phyloP scores from a whole-genome alignment of 2,797 vertebrate species.

The Halcyon smyrnensis region DNA sequence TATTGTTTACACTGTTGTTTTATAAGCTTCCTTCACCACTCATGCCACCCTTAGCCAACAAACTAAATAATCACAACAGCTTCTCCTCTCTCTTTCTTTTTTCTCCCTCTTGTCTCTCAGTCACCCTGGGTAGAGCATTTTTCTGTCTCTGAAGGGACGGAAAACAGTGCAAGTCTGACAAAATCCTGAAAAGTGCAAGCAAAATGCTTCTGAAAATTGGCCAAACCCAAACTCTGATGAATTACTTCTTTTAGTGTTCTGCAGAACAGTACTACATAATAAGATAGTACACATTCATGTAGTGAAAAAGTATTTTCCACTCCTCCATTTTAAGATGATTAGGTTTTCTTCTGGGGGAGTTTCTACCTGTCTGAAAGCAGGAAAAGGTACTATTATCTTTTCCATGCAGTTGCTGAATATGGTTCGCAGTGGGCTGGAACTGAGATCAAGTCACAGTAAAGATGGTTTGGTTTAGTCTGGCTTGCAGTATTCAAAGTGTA shows the following conservation, averaged over 20 bases:
- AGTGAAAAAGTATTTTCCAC: not conserved
- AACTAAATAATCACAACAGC: not conserved
- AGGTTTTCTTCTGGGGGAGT: conserved; percentile 14
- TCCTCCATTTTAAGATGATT: conserved; percentile 1
- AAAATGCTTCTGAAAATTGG: not conserved
- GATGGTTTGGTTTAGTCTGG: conserved; percentile 56
- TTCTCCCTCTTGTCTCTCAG: too few species aligned
- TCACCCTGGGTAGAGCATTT: not conserved
- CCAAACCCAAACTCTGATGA: not conserved
- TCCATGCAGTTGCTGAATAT: conserved; percentile 9
- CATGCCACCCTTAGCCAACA: not conserved
- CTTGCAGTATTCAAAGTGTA: conserved; percentile 47
- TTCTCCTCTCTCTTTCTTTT: too few species aligned
- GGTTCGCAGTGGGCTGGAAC: conserved; percentile 51
- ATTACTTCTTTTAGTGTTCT: not conserved
- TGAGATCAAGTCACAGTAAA: conserved; percentile 58
- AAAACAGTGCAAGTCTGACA: not conserved
- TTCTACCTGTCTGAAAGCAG: conserved; percentile 8
- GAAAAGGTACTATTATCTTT: conserved; percentile 51
- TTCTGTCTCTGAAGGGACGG: not conserved
- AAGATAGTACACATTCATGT: not conserved
- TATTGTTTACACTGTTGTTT: not conserved
- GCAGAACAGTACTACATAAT: not conserved
- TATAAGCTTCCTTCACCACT: not conserved
- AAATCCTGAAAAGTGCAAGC: not conserved